Evolutionary conservation across 2,113 vertebrate species (phyloP).

Genomic region (Leptobrachium ailaonicum): DNA sequence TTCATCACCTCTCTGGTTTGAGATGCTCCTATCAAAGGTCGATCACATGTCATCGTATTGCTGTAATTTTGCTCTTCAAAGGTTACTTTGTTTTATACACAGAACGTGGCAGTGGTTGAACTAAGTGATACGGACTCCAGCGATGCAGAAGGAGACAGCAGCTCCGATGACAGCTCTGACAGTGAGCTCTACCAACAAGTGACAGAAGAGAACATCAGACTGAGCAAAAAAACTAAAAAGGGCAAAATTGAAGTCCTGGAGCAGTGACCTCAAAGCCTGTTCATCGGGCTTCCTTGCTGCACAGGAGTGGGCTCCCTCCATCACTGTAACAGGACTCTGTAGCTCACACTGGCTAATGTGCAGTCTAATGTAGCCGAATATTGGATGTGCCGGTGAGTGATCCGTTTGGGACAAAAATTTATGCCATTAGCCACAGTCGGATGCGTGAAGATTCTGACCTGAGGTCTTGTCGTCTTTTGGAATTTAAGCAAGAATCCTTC

Average conservation of each 20-base stretch:
- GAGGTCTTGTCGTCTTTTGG: too few species aligned
- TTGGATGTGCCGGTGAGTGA: not conserved
- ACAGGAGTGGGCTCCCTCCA: not conserved
- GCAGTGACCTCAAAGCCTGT: slow-evolving; percentile 29
- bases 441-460: too few species aligned
- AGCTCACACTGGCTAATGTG: not conserved
- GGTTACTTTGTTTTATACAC: not conserved
- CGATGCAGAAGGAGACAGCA: slow-evolving; percentile 60
- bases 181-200: slow-evolving; percentile 58
- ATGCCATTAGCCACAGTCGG: not conserved
- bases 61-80: not conserved
- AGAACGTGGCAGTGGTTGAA: slow-evolving; percentile 89
- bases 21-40: too few species aligned
- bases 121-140: slow-evolving; percentile 69
- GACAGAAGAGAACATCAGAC: slow-evolving; percentile 75
- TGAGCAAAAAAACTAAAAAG: slow-evolving; percentile 68
- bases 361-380: too few species aligned
- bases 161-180: slow-evolving; percentile 60
- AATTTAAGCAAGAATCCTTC: too few species aligned
- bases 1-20: too few species aligned
- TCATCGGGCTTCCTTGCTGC: not conserved
- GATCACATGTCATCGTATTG: too few species aligned
- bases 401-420: not conserved
- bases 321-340: not conserved
- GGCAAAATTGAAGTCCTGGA: slow-evolving; percentile 80